A percentile compares a stretch with the other conserved stretches of the same genome.
These are phyloP conservation scores for Lepilemur septentrionalis DNA, from an alignment of 2,797 vertebrate genomes.

Conservation along the genomic window DNA sequence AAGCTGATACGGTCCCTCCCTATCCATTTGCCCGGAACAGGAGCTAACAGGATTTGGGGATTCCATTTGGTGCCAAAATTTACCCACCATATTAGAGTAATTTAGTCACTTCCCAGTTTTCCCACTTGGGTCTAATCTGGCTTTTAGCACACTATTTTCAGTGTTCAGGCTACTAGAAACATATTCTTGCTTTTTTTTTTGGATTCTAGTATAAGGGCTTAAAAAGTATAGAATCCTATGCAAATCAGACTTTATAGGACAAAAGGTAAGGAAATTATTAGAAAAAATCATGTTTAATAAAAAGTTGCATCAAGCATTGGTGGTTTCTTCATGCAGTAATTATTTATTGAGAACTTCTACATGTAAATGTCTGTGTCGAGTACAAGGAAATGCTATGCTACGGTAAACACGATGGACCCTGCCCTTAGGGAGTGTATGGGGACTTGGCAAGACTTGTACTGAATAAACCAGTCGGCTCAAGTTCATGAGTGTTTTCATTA, in stretches of 20 bases:
- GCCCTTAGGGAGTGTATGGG: not conserved
- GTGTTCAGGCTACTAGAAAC: not conserved
- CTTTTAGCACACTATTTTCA: not conserved
- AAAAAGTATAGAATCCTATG: not conserved
- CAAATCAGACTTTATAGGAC: not conserved
- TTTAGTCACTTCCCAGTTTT: not conserved
- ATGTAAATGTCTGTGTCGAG: not conserved
- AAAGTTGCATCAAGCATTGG: not conserved
- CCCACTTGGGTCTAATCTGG: not conserved
- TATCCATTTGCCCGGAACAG: not conserved
- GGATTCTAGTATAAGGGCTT: not conserved
- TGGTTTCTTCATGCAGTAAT: not conserved
- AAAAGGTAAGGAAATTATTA: slow-evolving; percentile 4
- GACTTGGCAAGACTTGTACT: not conserved
- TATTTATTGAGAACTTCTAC: not conserved
- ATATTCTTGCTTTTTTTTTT: not conserved
- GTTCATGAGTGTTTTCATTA: not conserved
- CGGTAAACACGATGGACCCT: fast-evolving
- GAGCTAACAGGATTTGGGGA: not conserved
- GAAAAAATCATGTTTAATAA: not conserved
- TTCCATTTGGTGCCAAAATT: not conserved
- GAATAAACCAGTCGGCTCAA: not conserved
- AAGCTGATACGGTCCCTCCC: not conserved
- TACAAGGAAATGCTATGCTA: not conserved
- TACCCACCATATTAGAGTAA: not conserved